Base-by-base conservation (phyloP, 2,113 vertebrate species). In the Lota lota region DNA sequence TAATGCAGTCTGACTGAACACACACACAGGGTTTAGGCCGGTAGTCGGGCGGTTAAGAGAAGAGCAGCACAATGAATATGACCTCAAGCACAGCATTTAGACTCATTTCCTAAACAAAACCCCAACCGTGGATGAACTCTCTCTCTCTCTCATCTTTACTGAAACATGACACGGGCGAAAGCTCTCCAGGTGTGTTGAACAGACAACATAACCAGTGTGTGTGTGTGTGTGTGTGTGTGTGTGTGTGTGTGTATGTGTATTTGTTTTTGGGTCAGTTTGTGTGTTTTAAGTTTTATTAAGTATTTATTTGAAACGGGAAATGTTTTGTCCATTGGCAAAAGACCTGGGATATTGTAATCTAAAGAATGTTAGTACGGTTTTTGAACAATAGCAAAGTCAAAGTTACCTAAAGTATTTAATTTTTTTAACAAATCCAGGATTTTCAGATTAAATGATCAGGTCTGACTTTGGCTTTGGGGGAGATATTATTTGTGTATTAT, bases 21-120 rank as follows among this genome's bases (percentile, higher is more conserved):
- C 79, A 90, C 79, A 86, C 70, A 63, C 59, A 72, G 56, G 85
- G 84, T 69, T 75, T 77, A 80, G 67, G 61, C 54, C 47, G n/a
- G 92, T 88, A 89, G 91, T 81, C 51, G 12, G 51, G 12, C 5
- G 51, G 51, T 15, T 17, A 53, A 53, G 28, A 33, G 28, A 4
- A 33, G 28, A 6, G 28, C 28, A 54, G 50, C 73, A 89, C 85
- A 92, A 91, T 88, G 74, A 77, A 19, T 17, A 68, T 66, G 83
- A 88, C 79, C 83, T 84, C 69, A 53, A 77, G 88, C 86, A 89
- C 83, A 83, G 79, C 84, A 81, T 87, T 87, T 84, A 82, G 59
- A 22, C 80, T 83, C 79, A 84, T 90, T 90, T 89, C 75, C 87
- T 83, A 91, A 92, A 92, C 91, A 92, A 92, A 89, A 73, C 81